Conservation (phyloP, 2,888 invertebrate genomes). For the Odontothrips loti region DNA sequence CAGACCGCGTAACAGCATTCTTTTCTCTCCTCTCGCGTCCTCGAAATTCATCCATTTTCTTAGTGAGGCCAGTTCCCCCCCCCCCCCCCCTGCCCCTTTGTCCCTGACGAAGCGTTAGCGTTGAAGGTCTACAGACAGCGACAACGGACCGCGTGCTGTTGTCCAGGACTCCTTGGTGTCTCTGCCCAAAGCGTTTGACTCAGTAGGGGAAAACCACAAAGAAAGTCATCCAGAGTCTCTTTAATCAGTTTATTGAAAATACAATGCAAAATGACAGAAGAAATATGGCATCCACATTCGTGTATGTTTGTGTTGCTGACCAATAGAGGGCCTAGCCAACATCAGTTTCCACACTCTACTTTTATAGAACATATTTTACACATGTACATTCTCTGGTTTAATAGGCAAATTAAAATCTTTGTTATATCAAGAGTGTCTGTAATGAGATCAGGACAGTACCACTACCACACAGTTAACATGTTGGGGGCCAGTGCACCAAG, state of each 20-base stretch:
- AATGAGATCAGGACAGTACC: conserved; percentile 14
- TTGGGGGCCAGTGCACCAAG: background rate
- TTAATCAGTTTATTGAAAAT: conserved; percentile 24
- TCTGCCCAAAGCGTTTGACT: no score
- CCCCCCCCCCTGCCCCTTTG: no score
- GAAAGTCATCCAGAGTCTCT: background rate
- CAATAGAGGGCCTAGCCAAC: background rate
- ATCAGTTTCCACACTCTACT: background rate
- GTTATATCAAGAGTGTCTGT: background rate
- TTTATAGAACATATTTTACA: background rate
- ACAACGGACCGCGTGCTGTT: no score
- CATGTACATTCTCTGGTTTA: conserved; percentile 1
- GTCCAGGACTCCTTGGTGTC: no score
- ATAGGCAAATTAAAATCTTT: background rate
- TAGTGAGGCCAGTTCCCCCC: no score
- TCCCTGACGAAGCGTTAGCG: no score
- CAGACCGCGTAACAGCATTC: no score
- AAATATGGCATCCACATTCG: conserved; percentile 21
- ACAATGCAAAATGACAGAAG: conserved; percentile 15
- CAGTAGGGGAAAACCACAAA: no score
- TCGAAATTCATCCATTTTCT: no score
- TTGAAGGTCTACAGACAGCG: no score
- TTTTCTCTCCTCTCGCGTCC: no score
- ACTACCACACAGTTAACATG: background rate
- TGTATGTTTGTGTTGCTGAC: background rate